These are phyloP conservation scores for Beroe forskalii DNA, from an alignment of 37 sponge, comb jelly and placozoan genomes.

Conservation along the genomic window DNA sequence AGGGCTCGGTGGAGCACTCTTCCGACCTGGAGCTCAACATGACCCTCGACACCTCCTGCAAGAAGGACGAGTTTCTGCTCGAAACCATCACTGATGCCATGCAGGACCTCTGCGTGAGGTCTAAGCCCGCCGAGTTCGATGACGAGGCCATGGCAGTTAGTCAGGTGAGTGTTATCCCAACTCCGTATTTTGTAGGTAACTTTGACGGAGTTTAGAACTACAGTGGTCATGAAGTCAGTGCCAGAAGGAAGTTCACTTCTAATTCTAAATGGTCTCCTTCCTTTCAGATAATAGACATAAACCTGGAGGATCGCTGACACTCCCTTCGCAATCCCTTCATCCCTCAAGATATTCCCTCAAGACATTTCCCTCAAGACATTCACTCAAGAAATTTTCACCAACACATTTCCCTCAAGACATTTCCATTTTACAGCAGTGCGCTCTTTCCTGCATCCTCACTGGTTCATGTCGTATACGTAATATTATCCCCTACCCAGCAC, in stretches of 20 bases:
- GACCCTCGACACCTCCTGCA: slow-evolving; percentile 26
- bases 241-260: not conserved
- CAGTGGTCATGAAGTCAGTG: not conserved
- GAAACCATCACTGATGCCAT: slow-evolving; percentile 59
- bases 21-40: slow-evolving; percentile 51
- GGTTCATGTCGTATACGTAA: too few species aligned
- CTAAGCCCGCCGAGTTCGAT: not conserved
- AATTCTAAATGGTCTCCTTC: not conserved
- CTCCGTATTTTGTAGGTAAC: not conserved
- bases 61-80: slow-evolving; percentile 38
- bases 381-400: too few species aligned
- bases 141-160: slow-evolving; percentile 54
- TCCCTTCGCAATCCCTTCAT: not conserved
- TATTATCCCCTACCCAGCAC: too few species aligned
- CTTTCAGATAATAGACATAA: not conserved
- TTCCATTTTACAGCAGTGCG: too few species aligned
- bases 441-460: too few species aligned
- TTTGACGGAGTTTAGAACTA: not conserved
- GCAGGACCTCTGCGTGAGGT: slow-evolving; percentile 24
- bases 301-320: not conserved
- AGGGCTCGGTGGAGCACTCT: slow-evolving; percentile 52
- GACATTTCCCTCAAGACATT: too few species aligned
- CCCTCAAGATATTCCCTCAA: too few species aligned
- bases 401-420: too few species aligned
- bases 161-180: slow-evolving; percentile 14